Conservation (phyloP, 2,113 vertebrate genomes). For the Menidia beryllina region DNA sequence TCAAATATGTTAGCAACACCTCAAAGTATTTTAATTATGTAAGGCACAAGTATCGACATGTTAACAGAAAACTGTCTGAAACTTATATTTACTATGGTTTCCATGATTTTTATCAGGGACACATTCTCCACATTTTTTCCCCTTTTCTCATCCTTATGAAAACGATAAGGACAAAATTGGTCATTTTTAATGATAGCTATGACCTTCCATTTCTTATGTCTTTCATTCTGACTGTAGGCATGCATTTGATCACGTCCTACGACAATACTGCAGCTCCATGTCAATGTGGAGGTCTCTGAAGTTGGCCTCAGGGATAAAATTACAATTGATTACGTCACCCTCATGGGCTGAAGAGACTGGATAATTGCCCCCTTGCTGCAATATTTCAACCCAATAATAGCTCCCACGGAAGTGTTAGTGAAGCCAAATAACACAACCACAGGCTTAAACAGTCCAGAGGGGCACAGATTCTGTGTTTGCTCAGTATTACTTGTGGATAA, state of each 20-base stretch:
- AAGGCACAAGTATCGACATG: neutral
- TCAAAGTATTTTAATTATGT: too few species aligned
- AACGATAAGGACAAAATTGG: slow-evolving; percentile 50
- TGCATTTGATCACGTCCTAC: slow-evolving; percentile 16
- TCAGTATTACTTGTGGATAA: slow-evolving; percentile 59
- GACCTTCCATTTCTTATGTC: slow-evolving; percentile 19
- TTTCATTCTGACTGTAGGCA: slow-evolving; percentile 15
- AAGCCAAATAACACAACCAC: slow-evolving; percentile 65
- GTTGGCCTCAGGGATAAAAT: slow-evolving; percentile 22
- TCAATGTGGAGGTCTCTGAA: slow-evolving; percentile 17
- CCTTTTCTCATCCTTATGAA: slow-evolving; percentile 35
- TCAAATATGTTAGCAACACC: too few species aligned
- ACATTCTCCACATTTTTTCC: slow-evolving; percentile 54
- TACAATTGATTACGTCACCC: slow-evolving; percentile 61
- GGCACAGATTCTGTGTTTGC: slow-evolving; percentile 40
- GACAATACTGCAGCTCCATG: slow-evolving; percentile 12
- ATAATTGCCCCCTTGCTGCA: slow-evolving; percentile 58
- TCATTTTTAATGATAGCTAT: slow-evolving; percentile 39
- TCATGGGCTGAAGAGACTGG: slow-evolving; percentile 26
- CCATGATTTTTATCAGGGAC: slow-evolving; percentile 31
- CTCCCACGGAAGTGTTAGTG: slow-evolving; percentile 41
- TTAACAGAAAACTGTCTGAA: too few species aligned
- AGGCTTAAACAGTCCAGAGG: slow-evolving; percentile 43
- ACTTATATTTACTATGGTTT: slow-evolving; percentile 26
- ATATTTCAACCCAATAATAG: slow-evolving; percentile 48